phyloP scores from a whole-genome alignment of 2,797 vertebrate genomes.

The Tragelaphus eurycerus region DNA sequence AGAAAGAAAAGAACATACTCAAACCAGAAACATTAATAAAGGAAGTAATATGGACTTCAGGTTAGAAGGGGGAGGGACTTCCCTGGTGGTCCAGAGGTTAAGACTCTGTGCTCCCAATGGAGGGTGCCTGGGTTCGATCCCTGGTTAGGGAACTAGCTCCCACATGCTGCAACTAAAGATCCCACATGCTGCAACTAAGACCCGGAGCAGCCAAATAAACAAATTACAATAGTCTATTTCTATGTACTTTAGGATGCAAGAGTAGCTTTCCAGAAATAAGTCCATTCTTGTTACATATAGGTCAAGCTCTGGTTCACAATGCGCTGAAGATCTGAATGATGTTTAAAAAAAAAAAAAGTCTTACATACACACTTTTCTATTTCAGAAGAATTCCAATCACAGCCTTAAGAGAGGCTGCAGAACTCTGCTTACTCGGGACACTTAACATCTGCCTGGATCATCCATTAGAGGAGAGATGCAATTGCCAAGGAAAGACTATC shows the following conservation, averaged over 20 bases:
- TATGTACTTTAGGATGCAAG: background rate
- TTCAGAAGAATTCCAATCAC: background rate
- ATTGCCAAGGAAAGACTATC: background rate
- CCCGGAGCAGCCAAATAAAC: background rate
- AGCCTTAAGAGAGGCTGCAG: background rate
- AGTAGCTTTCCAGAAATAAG: background rate
- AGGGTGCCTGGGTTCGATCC: background rate
- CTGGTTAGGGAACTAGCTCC: background rate
- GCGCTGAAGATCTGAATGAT: background rate
- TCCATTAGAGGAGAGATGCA: background rate
- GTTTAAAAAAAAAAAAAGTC: background rate
- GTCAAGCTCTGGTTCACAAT: background rate
- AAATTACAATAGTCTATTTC: background rate
- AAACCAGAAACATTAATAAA: conserved; percentile 46
- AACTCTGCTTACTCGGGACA: background rate
- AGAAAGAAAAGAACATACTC: background rate
- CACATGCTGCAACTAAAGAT: background rate
- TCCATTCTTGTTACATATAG: background rate
- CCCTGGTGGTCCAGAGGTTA: background rate
- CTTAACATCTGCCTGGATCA: conserved; percentile 9
- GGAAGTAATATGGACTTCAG: conserved; percentile 40
- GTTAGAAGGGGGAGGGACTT: background rate
- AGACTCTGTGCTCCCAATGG: background rate
- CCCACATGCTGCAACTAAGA: background rate
- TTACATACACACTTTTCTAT: background rate